Conservation (phyloP, 2,797 vertebrate genomes). For the Coilia nasus region DNA sequence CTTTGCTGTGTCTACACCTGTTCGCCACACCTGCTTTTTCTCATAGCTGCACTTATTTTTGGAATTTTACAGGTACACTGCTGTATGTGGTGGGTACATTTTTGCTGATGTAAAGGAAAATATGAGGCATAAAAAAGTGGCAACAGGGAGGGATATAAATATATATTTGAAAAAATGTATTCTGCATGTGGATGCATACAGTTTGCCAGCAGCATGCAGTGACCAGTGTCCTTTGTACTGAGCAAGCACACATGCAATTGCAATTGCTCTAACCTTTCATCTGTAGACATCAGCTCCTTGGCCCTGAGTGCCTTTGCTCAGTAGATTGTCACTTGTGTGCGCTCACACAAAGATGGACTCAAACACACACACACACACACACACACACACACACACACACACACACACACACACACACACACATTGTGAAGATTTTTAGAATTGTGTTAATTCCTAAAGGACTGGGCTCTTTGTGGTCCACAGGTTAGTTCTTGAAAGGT, state of each 20-base stretch:
- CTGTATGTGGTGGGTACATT: background rate
- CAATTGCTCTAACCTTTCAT: background rate
- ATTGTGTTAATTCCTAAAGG: too few species aligned
- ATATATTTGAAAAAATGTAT: background rate
- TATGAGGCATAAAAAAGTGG: background rate
- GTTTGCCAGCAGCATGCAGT: background rate
- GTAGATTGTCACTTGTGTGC: background rate
- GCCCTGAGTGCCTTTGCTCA: background rate
- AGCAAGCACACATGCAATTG: background rate
- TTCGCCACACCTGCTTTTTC: background rate
- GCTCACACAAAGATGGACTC: too few species aligned
- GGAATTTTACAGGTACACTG: background rate
- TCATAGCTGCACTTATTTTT: background rate
- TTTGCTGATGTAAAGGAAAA: background rate
- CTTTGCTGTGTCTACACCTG: background rate
- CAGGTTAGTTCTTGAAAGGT: too few species aligned
- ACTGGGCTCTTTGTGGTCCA: too few species aligned
- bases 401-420: background rate
- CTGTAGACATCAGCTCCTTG: background rate
- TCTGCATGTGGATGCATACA: background rate
- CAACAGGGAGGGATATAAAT: background rate
- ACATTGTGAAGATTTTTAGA: background rate
- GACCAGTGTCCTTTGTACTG: background rate
- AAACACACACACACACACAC: background rate
- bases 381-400: constrained; percentile 1